Percentiles rank a stretch among this genome's conserved stretches.
Evolutionary conservation across 64 coral and sea anemone species (phyloP).

Genomic region (Dendronephthya gigantea): DNA sequence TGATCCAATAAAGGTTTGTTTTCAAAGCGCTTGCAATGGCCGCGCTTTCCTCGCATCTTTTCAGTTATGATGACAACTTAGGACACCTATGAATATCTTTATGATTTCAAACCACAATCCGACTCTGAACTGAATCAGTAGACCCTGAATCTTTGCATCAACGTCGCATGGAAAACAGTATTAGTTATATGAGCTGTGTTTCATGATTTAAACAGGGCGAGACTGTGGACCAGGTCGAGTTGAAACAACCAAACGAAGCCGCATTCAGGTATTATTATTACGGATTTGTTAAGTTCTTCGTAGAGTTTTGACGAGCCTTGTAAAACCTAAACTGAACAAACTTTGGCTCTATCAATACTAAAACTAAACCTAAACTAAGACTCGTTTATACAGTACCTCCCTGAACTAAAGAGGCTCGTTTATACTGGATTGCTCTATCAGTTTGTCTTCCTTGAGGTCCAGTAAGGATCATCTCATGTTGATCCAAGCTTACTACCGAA

Average conservation of each 20-base stretch:
- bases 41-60: no score
- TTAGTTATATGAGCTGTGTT: neutral
- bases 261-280: slow-evolving; percentile 66
- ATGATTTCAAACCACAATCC: neutral
- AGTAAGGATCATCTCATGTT: no score
- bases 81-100: neutral
- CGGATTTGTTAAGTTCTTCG: no score
- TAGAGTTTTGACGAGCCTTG: no score
- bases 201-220: slow-evolving; percentile 47
- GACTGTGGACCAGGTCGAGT: slow-evolving; percentile 58
- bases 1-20: slow-evolving; percentile 85
- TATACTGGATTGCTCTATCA: no score
- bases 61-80: neutral
- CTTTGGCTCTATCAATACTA: no score
- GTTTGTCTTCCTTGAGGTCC: no score
- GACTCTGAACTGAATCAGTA: neutral
- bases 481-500: no score
- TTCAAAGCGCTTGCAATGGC: no score
- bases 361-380: no score
- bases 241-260: slow-evolving; percentile 90
- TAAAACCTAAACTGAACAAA: no score
- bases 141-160: neutral
- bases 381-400: neutral
- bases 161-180: neutral
- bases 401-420: neutral